phyloP scores from a whole-genome alignment of 1,140 invertebrate species.

The Eubasilissa regina region DNA sequence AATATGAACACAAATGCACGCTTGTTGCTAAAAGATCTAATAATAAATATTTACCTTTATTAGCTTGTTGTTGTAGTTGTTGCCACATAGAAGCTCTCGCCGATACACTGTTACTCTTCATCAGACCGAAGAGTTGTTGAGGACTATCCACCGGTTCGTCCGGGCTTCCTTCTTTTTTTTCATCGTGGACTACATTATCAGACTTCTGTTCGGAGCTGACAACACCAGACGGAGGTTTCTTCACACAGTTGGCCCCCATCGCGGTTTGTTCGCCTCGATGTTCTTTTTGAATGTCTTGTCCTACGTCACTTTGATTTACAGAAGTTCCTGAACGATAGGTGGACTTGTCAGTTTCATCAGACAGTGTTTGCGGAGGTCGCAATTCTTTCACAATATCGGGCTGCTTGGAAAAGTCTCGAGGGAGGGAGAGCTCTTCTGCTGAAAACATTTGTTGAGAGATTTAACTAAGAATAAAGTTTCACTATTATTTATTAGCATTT shows the following conservation, averaged over 20 bases:
- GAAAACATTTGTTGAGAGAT: constrained; percentile 18
- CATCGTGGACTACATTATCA: not conserved
- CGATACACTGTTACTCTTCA: constrained; percentile 75
- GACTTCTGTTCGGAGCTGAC: not conserved
- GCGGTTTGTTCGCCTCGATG: not conserved
- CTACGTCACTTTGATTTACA: not conserved
- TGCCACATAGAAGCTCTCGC: constrained; percentile 77
- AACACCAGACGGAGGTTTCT: not conserved
- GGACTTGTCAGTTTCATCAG: constrained; percentile 15
- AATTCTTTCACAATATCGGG: constrained; percentile 37
- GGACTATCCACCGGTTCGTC: constrained; percentile 27
- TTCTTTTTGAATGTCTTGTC: not conserved
- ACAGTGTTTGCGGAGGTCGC: not conserved
- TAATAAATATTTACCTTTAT: constrained; percentile 64
- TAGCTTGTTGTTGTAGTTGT: constrained; percentile 74
- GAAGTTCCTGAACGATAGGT: not conserved
- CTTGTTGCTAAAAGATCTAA: no score
- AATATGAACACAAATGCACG: no score
- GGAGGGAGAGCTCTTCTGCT: constrained; percentile 53
- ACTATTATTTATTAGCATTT: no score
- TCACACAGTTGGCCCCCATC: constrained; percentile 13
- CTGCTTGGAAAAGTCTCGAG: constrained; percentile 51
- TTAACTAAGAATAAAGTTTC: no score
- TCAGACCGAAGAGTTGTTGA: constrained; percentile 65
- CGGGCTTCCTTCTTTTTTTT: constrained; percentile 8